These are phyloP conservation scores for Cygnus atratus DNA, from an alignment of 2,113 vertebrate genomes.

Conservation along the genomic window DNA sequence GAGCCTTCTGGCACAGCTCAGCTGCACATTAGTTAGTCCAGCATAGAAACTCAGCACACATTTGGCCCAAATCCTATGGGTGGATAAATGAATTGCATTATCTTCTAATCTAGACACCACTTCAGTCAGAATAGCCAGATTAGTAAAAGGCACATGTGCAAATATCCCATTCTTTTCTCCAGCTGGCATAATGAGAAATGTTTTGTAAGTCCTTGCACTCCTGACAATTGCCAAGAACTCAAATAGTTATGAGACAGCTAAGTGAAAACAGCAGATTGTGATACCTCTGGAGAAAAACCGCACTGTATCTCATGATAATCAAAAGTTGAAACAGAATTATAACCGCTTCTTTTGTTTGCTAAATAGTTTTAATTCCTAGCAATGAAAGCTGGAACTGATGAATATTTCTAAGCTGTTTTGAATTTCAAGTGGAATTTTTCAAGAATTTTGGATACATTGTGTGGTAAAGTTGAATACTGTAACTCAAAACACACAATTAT, in stretches of 20 bases:
- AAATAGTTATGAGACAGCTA: not conserved
- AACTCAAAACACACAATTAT: not conserved
- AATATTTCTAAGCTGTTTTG: conserved; percentile 5
- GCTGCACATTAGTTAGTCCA: not conserved
- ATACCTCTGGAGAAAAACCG: not conserved
- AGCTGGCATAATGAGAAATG: conserved; percentile 11
- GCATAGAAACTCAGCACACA: not conserved
- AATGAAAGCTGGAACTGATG: conserved; percentile 1
- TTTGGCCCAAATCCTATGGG: not conserved
- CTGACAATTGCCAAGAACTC: not conserved
- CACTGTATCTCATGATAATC: not conserved
- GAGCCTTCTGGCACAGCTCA: conserved; percentile 24
- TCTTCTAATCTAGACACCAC: conserved; percentile 25
- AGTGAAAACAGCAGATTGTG: not conserved
- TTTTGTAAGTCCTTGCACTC: not conserved
- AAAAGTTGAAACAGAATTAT: not conserved
- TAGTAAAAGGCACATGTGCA: conserved; percentile 17
- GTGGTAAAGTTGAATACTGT: not conserved
- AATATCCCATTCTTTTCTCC: conserved; percentile 4
- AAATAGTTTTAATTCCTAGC: not conserved
- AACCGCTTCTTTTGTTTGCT: conserved; percentile 29
- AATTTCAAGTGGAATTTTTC: conserved; percentile 40
- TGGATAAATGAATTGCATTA: conserved; percentile 35
- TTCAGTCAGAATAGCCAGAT: conserved; percentile 18
- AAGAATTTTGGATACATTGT: conserved; percentile 20